Evolutionary conservation across 2,113 vertebrate species (phyloP), one percentile per base, ranked within the genome.

Genomic region (Chlorodrepanis virens): DNA sequence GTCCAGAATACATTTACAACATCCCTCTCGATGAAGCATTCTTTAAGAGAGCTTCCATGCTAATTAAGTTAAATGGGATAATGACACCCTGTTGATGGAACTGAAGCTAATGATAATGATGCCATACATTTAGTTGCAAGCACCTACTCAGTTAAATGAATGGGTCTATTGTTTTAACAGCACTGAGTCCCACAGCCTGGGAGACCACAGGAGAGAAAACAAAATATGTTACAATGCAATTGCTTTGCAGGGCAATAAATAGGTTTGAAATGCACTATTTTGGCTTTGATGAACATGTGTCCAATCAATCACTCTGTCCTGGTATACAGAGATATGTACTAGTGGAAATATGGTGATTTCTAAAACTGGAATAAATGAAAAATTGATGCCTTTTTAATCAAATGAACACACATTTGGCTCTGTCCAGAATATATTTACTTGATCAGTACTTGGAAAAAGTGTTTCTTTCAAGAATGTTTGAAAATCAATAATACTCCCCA

Each of bases 11-110:
- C 72, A 95, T 97, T 94, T 90, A 85, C 81, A 94, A 78, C 83
- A 72, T 86, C 74, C 35, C 71, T 93, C 89, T 93, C 82, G 71
- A 85, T 77, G 94, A 96, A 92, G 56, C 84, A 67, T 93, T 87
- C 91, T 79, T 89, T 89, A 79, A 92, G 92, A 85, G 88, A 92
- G 67, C 90, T 97, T 94, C 95, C 67, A 96, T 81, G 39, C 67
- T 95, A 96, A 97, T 96, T 97, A 98, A 97, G 74, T 96, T 96
- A 96, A 97, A 97, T 96, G 89, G 6, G 65, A 89, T 96, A 97
- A 97, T 87, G 85, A 78, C 93, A 94, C 82, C 45, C 92, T 78
- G 90, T 75, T 95, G 95, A 95, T 94, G 64, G 96, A 96, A 69
- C 89, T 71, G 95, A 96, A 95, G 57, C 80, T 96, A 97, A 97